Evolutionary conservation across 23 tunicate species (phyloP).

Genomic region (Oikopleura albicans): DNA sequence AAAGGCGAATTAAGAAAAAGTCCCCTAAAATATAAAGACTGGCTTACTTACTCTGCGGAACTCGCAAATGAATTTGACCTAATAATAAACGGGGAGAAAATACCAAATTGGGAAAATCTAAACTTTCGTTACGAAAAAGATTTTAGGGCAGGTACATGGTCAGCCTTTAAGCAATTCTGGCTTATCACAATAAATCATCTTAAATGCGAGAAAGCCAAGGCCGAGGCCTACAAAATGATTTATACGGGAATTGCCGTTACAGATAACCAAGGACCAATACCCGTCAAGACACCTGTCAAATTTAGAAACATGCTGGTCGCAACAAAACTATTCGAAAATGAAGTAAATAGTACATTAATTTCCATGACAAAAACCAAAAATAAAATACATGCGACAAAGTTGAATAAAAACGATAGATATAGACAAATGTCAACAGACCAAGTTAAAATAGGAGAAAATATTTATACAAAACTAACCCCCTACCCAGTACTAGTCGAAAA

Average conservation of each 20-base stretch:
- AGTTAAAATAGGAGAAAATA: neutral
- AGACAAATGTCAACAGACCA: neutral
- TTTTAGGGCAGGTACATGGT: neutral
- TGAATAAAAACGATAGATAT: neutral
- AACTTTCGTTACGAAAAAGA: neutral
- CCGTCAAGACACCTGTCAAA: neutral
- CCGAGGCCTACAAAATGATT: neutral
- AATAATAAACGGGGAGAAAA: neutral
- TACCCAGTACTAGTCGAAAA: neutral
- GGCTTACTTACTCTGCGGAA: neutral
- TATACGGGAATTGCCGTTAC: neutral
- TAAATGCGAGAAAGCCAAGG: neutral
- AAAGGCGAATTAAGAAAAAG: neutral
- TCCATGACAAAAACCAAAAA: too few species aligned
- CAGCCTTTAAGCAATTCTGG: neutral
- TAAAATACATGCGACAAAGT: neutral
- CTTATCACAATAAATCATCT: neutral
- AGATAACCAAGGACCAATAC: neutral
- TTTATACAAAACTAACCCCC: neutral
- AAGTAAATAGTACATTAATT: too few species aligned
- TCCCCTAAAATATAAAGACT: neutral
- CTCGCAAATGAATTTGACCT: neutral
- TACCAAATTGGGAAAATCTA: neutral
- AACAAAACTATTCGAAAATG: neutral
- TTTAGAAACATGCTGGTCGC: neutral